phyloP scores from a whole-genome alignment of 2,797 vertebrate species.

The Mus caroli region DNA sequence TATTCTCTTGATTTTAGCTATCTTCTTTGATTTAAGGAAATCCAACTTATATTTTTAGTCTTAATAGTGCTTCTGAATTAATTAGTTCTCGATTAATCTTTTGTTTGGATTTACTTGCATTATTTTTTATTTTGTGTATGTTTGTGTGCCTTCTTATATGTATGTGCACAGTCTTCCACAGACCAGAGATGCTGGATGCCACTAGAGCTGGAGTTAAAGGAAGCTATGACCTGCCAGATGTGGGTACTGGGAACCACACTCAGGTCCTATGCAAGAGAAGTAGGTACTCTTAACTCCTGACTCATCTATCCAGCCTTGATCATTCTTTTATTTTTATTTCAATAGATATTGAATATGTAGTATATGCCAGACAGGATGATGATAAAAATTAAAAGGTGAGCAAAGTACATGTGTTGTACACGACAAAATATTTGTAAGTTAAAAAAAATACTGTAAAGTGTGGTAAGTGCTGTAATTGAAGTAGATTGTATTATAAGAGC shows the following conservation, averaged over 20 bases:
- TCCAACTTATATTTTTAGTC: background rate
- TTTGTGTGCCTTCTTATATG: too few relatives aligned
- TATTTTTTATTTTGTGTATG: background rate
- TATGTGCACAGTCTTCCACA: background rate
- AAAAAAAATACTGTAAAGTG: background rate
- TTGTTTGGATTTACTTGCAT: background rate
- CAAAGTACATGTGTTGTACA: background rate
- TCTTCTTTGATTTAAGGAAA: constrained; percentile 26
- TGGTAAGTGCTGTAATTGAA: background rate
- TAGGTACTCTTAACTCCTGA: background rate
- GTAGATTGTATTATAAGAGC: background rate
- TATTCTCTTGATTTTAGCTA: constrained; percentile 41
- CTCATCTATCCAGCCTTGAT: background rate
- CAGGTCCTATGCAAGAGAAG: background rate
- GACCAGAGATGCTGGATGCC: background rate
- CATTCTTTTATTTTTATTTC: background rate
- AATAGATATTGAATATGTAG: background rate
- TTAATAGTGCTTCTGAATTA: background rate
- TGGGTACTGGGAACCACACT: background rate
- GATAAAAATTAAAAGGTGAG: constrained; percentile 24
- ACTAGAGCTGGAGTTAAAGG: background rate
- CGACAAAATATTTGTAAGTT: background rate
- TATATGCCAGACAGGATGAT: background rate
- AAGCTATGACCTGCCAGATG: background rate
- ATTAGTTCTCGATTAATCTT: constrained; percentile 28